These are phyloP conservation scores for Strix aluco DNA, from an alignment of 2,113 vertebrate genomes.

Conservation along the genomic window DNA sequence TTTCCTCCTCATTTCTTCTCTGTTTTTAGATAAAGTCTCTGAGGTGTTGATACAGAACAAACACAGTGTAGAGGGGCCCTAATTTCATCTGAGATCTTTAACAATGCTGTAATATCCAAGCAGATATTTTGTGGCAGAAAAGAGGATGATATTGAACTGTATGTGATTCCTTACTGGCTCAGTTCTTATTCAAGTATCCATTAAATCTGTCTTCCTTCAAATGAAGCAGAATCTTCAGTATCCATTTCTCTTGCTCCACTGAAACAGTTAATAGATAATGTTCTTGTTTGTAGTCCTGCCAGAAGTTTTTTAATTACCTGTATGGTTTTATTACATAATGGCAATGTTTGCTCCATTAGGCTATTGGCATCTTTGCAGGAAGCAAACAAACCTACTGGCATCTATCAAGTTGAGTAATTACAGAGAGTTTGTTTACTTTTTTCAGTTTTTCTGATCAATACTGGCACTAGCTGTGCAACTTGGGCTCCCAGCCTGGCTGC, in stretches of 20 bases:
- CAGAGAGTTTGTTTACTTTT: conserved; percentile 39
- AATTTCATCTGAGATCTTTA: not conserved
- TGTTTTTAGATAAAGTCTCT: not conserved
- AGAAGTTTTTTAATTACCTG: conserved; percentile 40
- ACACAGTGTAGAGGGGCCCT: not conserved
- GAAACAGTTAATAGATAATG: conserved; percentile 28
- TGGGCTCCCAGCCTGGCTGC: not conserved
- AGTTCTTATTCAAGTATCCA: not conserved
- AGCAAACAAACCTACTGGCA: conserved; percentile 45
- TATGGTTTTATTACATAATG: conserved; percentile 32
- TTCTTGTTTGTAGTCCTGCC: not conserved
- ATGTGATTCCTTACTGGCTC: not conserved
- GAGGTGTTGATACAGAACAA: not conserved
- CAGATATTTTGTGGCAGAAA: not conserved
- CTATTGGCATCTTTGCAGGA: conserved; percentile 49
- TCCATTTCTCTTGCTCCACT: not conserved
- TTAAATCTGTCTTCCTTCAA: not conserved
- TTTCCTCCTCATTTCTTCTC: not conserved
- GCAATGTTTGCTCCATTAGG: not conserved
- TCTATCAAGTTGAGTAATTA: conserved; percentile 58
- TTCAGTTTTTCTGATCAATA: conserved; percentile 19
- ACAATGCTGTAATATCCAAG: not conserved
- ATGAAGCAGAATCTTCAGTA: not conserved
- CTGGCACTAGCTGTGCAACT: not conserved
- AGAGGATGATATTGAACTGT: not conserved